Evolutionary conservation across 1,140 invertebrate species (phyloP).

Genomic region (Pteromalus puparum): DNA sequence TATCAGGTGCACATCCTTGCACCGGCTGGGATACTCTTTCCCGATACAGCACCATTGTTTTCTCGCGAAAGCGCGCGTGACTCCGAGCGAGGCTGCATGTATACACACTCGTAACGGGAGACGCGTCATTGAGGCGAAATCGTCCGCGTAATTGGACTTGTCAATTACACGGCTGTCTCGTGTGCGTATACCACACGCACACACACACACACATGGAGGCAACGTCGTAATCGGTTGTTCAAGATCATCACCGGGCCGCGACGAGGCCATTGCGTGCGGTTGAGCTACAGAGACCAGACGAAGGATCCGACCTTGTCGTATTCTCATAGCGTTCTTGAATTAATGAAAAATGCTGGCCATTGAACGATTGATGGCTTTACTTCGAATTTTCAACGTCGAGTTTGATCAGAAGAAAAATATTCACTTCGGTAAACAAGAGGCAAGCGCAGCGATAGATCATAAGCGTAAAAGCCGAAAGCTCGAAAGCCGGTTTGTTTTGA

Average conservation of each 20-base stretch:
- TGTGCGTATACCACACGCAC: not conserved
- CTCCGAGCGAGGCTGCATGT: not conserved
- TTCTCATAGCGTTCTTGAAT: not conserved
- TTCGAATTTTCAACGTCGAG: too few relatives aligned
- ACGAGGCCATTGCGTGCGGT: constrained; percentile 47
- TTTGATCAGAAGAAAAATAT: too few relatives aligned
- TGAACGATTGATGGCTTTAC: too few relatives aligned
- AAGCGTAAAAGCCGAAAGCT: not conserved
- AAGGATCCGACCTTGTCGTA: constrained; percentile 42
- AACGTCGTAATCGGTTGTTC: constrained; percentile 58
- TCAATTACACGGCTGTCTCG: constrained; percentile 54
- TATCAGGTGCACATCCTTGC: constrained; percentile 19
- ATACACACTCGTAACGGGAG: constrained; percentile 55
- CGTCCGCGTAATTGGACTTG: constrained; percentile 61
- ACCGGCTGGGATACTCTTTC: not conserved
- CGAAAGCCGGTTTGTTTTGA: constrained; percentile 2
- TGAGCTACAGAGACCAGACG: not conserved
- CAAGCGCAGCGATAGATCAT: not conserved
- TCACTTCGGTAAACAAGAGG: not conserved
- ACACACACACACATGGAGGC: constrained; percentile 1
- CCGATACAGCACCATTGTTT: not conserved
- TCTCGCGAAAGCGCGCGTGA: not conserved
- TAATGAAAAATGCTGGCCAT: not conserved
- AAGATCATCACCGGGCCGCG: constrained; percentile 57
- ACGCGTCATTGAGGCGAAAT: constrained; percentile 62